These are phyloP conservation scores for Myripristis jacobus DNA, from an alignment of 2,797 vertebrate species.

Conservation along the genomic window DNA sequence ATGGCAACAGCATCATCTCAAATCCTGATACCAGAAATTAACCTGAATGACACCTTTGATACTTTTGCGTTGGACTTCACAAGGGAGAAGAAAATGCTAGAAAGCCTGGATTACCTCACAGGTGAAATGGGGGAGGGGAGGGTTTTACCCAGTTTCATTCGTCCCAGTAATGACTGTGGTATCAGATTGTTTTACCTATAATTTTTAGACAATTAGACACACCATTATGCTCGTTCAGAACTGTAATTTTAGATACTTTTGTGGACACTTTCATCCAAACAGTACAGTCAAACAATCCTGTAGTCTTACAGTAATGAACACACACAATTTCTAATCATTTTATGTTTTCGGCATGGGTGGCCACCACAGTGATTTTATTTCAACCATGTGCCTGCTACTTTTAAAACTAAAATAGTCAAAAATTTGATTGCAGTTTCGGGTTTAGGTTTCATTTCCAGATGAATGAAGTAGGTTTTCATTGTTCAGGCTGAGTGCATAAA, in stretches of 20 bases:
- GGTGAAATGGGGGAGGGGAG: conserved; percentile 86
- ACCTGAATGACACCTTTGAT: conserved; percentile 97
- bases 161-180: neutral
- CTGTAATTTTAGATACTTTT: conserved; percentile 25
- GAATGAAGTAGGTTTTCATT: conserved; percentile 63
- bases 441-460: conserved; percentile 42
- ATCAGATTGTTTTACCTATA: neutral
- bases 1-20: conserved; percentile 99
- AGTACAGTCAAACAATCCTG: conserved; percentile 14
- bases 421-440: conserved; percentile 21
- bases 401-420: conserved; percentile 37
- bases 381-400: conserved; percentile 14
- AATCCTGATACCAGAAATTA: conserved; percentile 98
- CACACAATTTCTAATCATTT: neutral
- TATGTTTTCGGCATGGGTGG: conserved; percentile 3
- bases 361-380: conserved; percentile 34
- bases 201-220: neutral
- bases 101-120: conserved; percentile 98
- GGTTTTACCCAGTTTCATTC: no score
- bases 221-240: neutral
- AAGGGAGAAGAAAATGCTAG: conserved; percentile 96
- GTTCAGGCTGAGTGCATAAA: conserved; percentile 50
- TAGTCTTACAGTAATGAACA: conserved; percentile 4
- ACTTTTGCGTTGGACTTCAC: conserved; percentile 97
- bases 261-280: conserved; percentile 12